Conservation (phyloP, 2,888 invertebrate genomes). For the Cataglyphis altisquamis region DNA sequence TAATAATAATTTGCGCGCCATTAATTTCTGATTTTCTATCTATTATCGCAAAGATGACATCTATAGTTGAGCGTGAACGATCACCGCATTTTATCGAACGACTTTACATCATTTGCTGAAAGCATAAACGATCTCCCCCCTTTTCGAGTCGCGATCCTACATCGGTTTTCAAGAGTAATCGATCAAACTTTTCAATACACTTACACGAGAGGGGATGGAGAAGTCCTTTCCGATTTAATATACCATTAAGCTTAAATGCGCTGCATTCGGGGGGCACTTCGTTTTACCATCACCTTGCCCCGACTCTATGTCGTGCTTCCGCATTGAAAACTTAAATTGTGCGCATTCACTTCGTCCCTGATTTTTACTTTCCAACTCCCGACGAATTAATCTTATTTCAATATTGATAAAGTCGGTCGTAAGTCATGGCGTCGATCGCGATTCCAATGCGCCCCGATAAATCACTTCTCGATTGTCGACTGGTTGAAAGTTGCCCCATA, state of each 20-base stretch:
- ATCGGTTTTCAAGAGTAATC: slow-evolving; percentile 46
- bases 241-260: slow-evolving; percentile 55
- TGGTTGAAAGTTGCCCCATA: slow-evolving; percentile 36
- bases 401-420: slow-evolving; percentile 55
- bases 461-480: slow-evolving; percentile 41
- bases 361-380: slow-evolving; percentile 42
- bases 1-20: slow-evolving; percentile 4
- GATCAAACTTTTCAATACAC: slow-evolving; percentile 59
- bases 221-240: slow-evolving; percentile 53
- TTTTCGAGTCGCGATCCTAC: slow-evolving; percentile 26
- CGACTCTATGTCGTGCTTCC: slow-evolving; percentile 29
- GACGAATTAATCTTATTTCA: slow-evolving; percentile 55
- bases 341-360: slow-evolving; percentile 48
- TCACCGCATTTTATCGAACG: slow-evolving; percentile 29
- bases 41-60: slow-evolving; percentile 4
- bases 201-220: slow-evolving; percentile 22
- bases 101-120: slow-evolving; percentile 50
- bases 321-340: slow-evolving; percentile 58
- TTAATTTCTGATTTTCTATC: neutral
- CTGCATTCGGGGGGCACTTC: slow-evolving; percentile 37
- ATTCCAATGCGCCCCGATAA: slow-evolving; percentile 42
- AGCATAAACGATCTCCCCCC: slow-evolving; percentile 32
- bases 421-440: slow-evolving; percentile 48
- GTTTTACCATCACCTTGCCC: slow-evolving; percentile 20
- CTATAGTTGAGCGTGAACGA: slow-evolving; percentile 5